These are phyloP conservation scores for Pogonognathellus flavescens DNA, from an alignment of 1,140 invertebrate genomes.

Conservation along the genomic window DNA sequence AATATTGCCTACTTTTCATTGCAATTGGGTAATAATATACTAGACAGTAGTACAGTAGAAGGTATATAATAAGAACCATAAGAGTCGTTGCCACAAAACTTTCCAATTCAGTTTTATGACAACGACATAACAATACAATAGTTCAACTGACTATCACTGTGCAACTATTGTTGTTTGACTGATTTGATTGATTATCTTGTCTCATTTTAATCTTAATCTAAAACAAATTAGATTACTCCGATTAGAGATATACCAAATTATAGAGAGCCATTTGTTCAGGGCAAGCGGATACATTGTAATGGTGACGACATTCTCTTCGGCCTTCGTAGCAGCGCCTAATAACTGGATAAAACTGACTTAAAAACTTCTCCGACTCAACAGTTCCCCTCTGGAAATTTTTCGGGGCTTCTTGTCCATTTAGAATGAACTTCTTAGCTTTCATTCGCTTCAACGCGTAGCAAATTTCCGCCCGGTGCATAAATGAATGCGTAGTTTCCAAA, in stretches of 20 bases:
- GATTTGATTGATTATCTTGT: not conserved
- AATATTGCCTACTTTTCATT: no score
- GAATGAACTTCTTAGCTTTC: constrained; percentile 21
- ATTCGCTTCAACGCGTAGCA: constrained; percentile 33
- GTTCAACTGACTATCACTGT: no score
- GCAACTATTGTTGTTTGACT: no score
- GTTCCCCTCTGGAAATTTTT: not conserved
- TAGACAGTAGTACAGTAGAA: no score
- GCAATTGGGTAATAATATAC: no score
- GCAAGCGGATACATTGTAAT: not conserved
- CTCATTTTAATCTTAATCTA: not conserved
- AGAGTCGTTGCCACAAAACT: no score
- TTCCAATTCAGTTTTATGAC: no score
- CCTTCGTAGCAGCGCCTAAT: not conserved
- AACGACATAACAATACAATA: no score
- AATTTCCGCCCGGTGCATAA: constrained; percentile 37
- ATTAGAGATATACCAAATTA: constrained; percentile 6
- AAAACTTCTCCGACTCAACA: not conserved
- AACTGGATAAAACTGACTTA: constrained; percentile 34
- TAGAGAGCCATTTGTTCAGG: constrained; percentile 15
- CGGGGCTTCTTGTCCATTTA: constrained; percentile 57
- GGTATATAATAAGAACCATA: no score
- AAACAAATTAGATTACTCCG: not conserved
- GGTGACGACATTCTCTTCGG: not conserved
- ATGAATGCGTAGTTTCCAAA: constrained; percentile 51